Evolutionary conservation across 2,888 invertebrate genomes (phyloP).

Genomic region (Orthosia incerta): DNA sequence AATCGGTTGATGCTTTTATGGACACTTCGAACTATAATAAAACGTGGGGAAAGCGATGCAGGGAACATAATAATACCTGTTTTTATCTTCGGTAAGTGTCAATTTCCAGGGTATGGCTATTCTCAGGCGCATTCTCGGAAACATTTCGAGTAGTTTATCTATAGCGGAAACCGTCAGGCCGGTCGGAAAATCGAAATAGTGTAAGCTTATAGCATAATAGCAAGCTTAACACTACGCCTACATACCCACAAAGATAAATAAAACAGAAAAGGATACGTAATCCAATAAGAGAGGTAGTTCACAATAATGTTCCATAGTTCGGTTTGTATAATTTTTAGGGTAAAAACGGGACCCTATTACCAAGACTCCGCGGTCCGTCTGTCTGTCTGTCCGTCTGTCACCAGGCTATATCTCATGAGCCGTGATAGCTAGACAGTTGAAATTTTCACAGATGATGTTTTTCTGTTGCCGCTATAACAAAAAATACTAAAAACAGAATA

Average conservation of each 20-base stretch:
- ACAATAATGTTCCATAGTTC: not conserved
- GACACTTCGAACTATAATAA: constrained; percentile 29
- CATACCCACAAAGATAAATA: constrained; percentile 1
- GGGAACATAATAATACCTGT: constrained; percentile 23
- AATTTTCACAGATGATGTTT: no score
- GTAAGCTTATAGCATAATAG: constrained; percentile 2
- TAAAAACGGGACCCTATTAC: no score
- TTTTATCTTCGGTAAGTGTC: constrained; percentile 54
- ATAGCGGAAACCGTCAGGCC: constrained; percentile 11
- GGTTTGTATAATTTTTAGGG: constrained; percentile 8
- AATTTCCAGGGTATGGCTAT: constrained; percentile 33
- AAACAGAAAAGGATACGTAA: not conserved
- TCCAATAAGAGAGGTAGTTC: not conserved
- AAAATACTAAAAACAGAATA: no score
- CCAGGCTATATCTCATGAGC: no score
- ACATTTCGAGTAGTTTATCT: constrained; percentile 44
- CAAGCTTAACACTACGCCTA: not conserved
- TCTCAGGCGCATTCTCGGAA: not conserved
- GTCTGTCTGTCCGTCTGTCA: no score
- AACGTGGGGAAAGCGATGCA: not conserved
- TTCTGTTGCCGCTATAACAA: no score
- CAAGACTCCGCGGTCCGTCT: no score
- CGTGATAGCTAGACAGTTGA: no score
- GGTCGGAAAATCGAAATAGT: not conserved
- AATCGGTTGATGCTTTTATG: constrained; percentile 18